phyloP scores from a whole-genome alignment of 92 coral and sea anemone species.

The Epizoanthus rinbou region DNA sequence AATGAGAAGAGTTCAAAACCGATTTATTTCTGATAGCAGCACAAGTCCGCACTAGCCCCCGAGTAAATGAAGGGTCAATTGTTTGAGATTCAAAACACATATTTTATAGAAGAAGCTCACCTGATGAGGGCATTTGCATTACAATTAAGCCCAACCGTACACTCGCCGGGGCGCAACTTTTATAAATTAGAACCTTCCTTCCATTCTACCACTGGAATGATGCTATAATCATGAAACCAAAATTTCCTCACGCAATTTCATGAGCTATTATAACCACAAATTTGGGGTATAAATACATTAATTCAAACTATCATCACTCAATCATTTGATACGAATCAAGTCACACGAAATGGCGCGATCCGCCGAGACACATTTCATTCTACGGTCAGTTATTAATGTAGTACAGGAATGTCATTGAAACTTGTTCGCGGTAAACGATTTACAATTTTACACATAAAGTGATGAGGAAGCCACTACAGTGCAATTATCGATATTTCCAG shows the following conservation, averaged over 20 bases:
- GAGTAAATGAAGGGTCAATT: slow-evolving; percentile 58
- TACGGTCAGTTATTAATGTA: slow-evolving; percentile 9
- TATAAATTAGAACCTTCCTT: slow-evolving; percentile 1
- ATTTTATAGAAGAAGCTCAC: slow-evolving; percentile 61
- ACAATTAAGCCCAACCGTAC: slow-evolving; percentile 55
- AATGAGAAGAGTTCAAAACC: neutral
- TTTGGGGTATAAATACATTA: neutral
- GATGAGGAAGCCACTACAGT: slow-evolving; percentile 8
- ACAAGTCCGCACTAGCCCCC: slow-evolving; percentile 42
- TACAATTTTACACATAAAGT: neutral
- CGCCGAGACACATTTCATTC: slow-evolving; percentile 33
- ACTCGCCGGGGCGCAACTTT: slow-evolving; percentile 38
- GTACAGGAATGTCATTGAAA: slow-evolving; percentile 28
- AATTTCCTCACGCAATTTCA: neutral
- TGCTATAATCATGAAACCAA: neutral
- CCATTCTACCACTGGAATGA: neutral
- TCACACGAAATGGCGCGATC: slow-evolving; percentile 39
- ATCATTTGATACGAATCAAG: slow-evolving; percentile 17
- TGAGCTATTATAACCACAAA: neutral
- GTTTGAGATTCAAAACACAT: slow-evolving; percentile 63
- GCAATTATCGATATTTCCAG: neutral
- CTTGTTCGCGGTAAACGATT: slow-evolving; percentile 30
- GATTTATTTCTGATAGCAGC: slow-evolving; percentile 4
- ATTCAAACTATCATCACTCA: slow-evolving; percentile 7
- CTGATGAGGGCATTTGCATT: slow-evolving; percentile 70